These are phyloP conservation scores for Cygnus olor DNA, from an alignment of 2,797 vertebrate genomes.

Conservation along the genomic window DNA sequence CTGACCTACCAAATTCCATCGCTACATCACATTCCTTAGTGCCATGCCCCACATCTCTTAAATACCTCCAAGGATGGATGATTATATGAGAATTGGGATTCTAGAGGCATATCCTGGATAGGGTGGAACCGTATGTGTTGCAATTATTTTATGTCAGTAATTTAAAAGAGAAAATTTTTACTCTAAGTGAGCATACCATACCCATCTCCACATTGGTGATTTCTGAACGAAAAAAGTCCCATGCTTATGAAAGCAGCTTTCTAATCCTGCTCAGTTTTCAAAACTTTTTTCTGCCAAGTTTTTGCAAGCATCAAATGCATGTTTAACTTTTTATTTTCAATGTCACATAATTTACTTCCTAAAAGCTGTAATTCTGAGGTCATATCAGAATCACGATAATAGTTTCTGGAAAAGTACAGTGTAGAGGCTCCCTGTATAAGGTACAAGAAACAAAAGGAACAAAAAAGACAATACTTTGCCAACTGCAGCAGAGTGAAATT, in stretches of 20 bases:
- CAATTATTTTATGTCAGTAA: neutral
- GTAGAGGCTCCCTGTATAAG: conserved; percentile 38
- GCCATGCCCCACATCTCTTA: too few relatives aligned
- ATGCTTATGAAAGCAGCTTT: neutral
- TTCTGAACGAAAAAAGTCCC: neutral
- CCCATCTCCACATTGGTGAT: too few relatives aligned
- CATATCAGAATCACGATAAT: conserved; percentile 56
- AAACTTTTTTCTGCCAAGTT: neutral
- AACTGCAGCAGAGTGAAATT: conserved; percentile 33
- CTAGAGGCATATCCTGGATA: neutral
- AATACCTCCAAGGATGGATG: too few relatives aligned
- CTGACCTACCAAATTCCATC: too few relatives aligned
- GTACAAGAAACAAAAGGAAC: conserved; percentile 66
- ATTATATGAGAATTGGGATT: neutral
- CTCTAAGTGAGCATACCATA: neutral
- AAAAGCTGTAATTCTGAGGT: conserved; percentile 52
- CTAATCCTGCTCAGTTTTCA: neutral
- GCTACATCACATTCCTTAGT: too few relatives aligned
- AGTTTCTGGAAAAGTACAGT: conserved; percentile 64
- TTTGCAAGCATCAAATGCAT: neutral
- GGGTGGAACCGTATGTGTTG: neutral
- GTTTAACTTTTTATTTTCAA: neutral
- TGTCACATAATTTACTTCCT: conserved; percentile 9
- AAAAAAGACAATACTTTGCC: conserved; percentile 6
- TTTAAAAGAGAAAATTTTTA: neutral